phyloP scores from a whole-genome alignment of 1,140 invertebrate genomes.

The Drosophila ananassae region DNA sequence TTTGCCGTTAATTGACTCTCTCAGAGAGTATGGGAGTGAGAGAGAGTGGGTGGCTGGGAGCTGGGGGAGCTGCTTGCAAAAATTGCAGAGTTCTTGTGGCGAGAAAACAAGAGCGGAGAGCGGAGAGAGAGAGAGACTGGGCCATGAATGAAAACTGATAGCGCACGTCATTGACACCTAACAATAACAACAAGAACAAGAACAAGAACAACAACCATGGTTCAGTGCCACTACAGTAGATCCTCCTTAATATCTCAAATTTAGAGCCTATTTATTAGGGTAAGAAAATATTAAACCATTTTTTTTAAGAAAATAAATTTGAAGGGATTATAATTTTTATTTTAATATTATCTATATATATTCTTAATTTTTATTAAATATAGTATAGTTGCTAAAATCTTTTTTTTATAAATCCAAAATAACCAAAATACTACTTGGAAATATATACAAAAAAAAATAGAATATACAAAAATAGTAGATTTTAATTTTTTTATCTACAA shows the following conservation, averaged over 20 bases:
- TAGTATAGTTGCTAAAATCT: too few relatives aligned
- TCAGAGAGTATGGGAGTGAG: slow-evolving; percentile 17
- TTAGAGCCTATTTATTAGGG: background rate
- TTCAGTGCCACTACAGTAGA: slow-evolving; percentile 22
- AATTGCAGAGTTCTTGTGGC: slow-evolving; percentile 26
- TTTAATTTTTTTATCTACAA: too few relatives aligned
- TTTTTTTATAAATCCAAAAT: too few relatives aligned
- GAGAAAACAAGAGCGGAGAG: background rate
- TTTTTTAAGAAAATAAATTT: too few relatives aligned
- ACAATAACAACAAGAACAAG: slow-evolving; percentile 26
- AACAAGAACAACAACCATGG: slow-evolving; percentile 29
- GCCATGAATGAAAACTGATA: slow-evolving; percentile 78
- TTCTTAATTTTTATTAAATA: too few relatives aligned
- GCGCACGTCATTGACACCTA: slow-evolving; percentile 80
- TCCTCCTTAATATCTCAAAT: background rate
- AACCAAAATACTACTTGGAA: too few relatives aligned
- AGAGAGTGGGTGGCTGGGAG: slow-evolving; percentile 22
- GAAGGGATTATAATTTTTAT: too few relatives aligned
- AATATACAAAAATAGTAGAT: too few relatives aligned
- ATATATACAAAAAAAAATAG: too few relatives aligned
- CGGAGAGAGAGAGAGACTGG: slow-evolving; percentile 10
- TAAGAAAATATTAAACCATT: too few relatives aligned
- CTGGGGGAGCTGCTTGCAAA: slow-evolving; percentile 33
- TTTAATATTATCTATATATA: too few relatives aligned
- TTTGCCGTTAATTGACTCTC: slow-evolving; percentile 78